Percentiles rank a stretch among this genome's conserved stretches.
Conservation (phyloP, 2,888 invertebrate genomes). For the Kuschelorhynchus macadamiae region DNA sequence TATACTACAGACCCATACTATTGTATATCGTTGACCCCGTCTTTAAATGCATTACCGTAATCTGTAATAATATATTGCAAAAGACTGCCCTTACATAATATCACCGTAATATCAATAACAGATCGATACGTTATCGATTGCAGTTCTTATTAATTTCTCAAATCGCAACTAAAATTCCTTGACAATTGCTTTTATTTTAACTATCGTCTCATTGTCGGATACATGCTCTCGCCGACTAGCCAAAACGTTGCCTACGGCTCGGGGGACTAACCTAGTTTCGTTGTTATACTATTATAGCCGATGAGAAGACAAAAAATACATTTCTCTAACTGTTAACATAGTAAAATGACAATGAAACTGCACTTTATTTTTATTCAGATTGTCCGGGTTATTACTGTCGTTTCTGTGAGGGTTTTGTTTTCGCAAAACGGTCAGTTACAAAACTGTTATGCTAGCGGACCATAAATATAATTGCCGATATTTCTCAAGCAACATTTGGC, state of each 20-base stretch:
- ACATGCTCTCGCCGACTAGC: conserved; percentile 1
- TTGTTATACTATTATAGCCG: conserved; percentile 14
- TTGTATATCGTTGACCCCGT: too few species aligned
- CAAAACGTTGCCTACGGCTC: conserved; percentile 4
- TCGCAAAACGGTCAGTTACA: conserved; percentile 19
- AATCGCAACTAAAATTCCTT: conserved; percentile 18
- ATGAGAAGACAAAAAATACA: conserved; percentile 29
- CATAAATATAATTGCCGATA: conserved; percentile 21
- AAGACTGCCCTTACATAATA: too few species aligned
- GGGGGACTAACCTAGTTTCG: conserved; percentile 21
- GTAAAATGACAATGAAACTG: conserved; percentile 19
- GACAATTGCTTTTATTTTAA: conserved; percentile 14
- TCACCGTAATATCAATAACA: too few species aligned
- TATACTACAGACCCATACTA: too few species aligned
- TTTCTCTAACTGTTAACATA: conserved; percentile 22
- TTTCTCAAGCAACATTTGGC: too few species aligned
- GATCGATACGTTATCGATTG: conserved; percentile 6
- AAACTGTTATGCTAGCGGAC: conserved; percentile 23
- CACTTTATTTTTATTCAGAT: conserved; percentile 20
- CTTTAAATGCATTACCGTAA: too few species aligned
- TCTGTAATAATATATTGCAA: too few species aligned
- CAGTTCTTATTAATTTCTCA: not conserved
- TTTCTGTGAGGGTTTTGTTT: conserved; percentile 16
- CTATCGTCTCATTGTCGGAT: not conserved
- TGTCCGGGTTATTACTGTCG: conserved; percentile 2